Evolutionary conservation across 2,113 vertebrate species (phyloP), one percentile per base, ranked within the genome.

Genomic region (Garra rufa): DNA sequence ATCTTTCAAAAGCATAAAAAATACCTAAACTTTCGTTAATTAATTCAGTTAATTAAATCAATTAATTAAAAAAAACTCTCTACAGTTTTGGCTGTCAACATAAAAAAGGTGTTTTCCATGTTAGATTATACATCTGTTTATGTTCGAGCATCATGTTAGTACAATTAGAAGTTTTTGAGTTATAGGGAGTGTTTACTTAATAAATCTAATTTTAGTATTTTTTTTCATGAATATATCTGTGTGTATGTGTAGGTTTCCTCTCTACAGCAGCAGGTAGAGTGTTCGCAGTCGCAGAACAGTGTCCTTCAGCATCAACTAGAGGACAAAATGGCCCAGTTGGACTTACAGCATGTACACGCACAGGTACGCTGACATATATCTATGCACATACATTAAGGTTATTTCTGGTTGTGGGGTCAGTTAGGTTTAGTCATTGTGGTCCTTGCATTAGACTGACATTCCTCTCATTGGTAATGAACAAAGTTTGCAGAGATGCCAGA

Each of bases 281-380:
- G 90, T 74, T 92, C 94, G 88, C 92, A 91, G 85, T 94, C 93
- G 57, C 90, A 93, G 61, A 88, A 90, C 21, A 88, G 80, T 44
- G 82, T 97, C 57, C 90, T 96, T 79, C 93, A 94, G 65, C 95
- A 92, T 84, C 93, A 92, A 75, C 88, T 97, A 10, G 91, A 96
- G 75, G 96, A 96, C 94, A 94, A 88, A 86, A 90, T 92, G 0
- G 95, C 96, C 0, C 94, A 96, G 91, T 92, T 95, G 57, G 92
- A 96, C 82, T 91, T 97, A 90, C 95, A 96, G 89, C 93, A 91
- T 80, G 88, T 96, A 34, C 89, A 91, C 10, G 92, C 91, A 82
- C 93, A 95, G 95, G 97, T 98, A 80, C 41, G 43, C 19, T 61
- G 15, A 63, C 76, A 61, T 55, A 69, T 46, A 15, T 6, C 6